Evolutionary conservation across 2,113 vertebrate genomes (phyloP), one percentile per base, ranked within the genome.

Genomic region (Trochalopteron elliotii): DNA sequence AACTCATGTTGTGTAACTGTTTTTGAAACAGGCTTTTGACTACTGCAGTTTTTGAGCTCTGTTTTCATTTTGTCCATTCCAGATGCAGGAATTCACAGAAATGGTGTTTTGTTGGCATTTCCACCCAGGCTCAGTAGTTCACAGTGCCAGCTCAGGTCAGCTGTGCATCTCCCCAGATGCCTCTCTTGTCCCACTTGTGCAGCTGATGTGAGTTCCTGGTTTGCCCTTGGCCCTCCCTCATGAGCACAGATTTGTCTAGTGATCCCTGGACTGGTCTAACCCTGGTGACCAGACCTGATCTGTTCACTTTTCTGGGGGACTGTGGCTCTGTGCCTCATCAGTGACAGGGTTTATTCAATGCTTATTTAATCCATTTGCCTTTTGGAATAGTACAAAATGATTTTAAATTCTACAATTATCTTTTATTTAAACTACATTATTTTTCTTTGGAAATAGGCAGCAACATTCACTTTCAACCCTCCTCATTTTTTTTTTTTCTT

Each of bases 111-210:
- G 0, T 16, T 75, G n/a, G 3, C 5, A 11, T 42, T 22, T 80
- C 22, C 45, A 5, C 19, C 74, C 31, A 12, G 24, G 23, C 15
- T 52, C 3, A 1, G 27, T 25, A 8, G 13, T 7, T 22, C 17
- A 3, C 27, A 28, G n/a, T n/a, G 40, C 14, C 39, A 44, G 37
- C 35, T 23, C 31, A 81, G 57, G 25, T 50, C 76, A 68, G 12
- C n/a, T 17, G 1, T 35, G 19, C 18, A 17, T 31, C 19, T 50
- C 17, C 25, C 33, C 22, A 20, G 25, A 5, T 9, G 16, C 16
- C 16, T 31, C 6, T 0, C 12, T 50, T 10, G 25, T 22, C 35
- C 28, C 31, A 15, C 15, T 27, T 18, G 28, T 3, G 53, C 56
- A 39, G 52, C 21, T 71, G 61, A 21, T 3, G 4, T 42, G 49